Evolutionary conservation across 1,140 invertebrate genomes (phyloP).

Genomic region (Anadara kagoshimensis): DNA sequence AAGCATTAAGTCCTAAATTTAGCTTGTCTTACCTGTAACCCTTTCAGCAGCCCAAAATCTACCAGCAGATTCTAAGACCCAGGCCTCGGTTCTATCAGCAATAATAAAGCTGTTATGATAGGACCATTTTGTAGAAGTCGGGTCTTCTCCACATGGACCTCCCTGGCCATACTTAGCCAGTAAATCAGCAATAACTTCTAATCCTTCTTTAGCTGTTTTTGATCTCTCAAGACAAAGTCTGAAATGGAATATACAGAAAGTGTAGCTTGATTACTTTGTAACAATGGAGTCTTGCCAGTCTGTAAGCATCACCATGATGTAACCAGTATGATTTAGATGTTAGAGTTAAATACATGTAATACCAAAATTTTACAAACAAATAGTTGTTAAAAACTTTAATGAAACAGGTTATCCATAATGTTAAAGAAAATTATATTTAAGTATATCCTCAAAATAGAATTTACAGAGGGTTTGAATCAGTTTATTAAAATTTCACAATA

Average conservation of each 20-base stretch:
- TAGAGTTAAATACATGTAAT: too few species aligned
- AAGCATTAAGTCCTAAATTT: neutral
- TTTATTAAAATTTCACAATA: too few species aligned
- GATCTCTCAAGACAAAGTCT: slow-evolving; percentile 83
- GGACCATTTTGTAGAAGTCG: slow-evolving; percentile 40
- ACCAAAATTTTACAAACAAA: too few species aligned
- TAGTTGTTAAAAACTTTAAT: too few species aligned
- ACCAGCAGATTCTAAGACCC: slow-evolving; percentile 66
- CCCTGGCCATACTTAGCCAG: slow-evolving; percentile 83
- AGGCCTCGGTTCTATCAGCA: slow-evolving; percentile 63
- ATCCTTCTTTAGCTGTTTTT: slow-evolving; percentile 78
- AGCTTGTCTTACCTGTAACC: slow-evolving; percentile 76
- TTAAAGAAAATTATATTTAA: too few species aligned
- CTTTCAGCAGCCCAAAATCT: slow-evolving; percentile 83
- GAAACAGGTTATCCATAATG: too few species aligned
- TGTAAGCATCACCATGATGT: too few species aligned
- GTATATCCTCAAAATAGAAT: too few species aligned
- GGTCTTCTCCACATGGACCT: slow-evolving; percentile 72
- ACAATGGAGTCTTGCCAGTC: too few species aligned
- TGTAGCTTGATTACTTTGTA: too few species aligned
- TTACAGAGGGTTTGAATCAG: too few species aligned
- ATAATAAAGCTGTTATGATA: slow-evolving; percentile 68
- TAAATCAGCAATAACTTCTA: slow-evolving; percentile 80
- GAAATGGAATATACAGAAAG: slow-evolving; percentile 22
- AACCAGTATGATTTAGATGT: too few species aligned